phyloP scores from a whole-genome alignment of 2,888 invertebrate genomes.

The Tinea trinotella region DNA sequence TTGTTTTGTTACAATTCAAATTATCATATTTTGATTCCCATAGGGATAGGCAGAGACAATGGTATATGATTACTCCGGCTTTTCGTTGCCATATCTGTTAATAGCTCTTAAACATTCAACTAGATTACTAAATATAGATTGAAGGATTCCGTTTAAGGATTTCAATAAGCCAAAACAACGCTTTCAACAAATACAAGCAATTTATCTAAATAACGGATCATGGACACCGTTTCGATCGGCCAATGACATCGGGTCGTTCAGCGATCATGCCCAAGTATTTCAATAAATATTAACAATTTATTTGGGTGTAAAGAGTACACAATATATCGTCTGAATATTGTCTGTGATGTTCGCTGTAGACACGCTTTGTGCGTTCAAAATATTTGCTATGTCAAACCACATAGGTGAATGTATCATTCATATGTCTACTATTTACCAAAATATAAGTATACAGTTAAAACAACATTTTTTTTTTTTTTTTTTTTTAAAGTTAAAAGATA shows the following conservation, averaged over 20 bases:
- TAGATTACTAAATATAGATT: too few relatives aligned
- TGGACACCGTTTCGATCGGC: neutral
- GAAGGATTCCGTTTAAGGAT: neutral
- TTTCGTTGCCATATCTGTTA: too few relatives aligned
- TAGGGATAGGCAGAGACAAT: too few relatives aligned
- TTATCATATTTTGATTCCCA: too few relatives aligned
- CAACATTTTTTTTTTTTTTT: too few relatives aligned
- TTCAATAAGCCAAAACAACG: neutral
- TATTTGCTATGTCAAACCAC: neutral
- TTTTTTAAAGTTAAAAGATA: too few relatives aligned
- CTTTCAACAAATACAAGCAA: neutral
- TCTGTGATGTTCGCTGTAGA: neutral
- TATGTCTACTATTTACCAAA: too few relatives aligned
- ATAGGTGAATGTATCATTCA: neutral
- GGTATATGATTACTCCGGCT: too few relatives aligned
- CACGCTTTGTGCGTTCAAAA: neutral
- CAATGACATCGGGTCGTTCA: neutral
- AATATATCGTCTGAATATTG: constrained; percentile 2
- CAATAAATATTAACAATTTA: constrained; percentile 9
- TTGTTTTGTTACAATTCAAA: too few relatives aligned
- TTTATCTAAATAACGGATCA: constrained; percentile 2
- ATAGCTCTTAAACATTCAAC: too few relatives aligned
- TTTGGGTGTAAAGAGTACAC: neutral
- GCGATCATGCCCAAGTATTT: constrained; percentile 11
- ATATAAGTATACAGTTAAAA: too few relatives aligned